Base-by-base conservation (phyloP, 2,888 invertebrate genomes). In the Pyrocoelia pectoralis region DNA sequence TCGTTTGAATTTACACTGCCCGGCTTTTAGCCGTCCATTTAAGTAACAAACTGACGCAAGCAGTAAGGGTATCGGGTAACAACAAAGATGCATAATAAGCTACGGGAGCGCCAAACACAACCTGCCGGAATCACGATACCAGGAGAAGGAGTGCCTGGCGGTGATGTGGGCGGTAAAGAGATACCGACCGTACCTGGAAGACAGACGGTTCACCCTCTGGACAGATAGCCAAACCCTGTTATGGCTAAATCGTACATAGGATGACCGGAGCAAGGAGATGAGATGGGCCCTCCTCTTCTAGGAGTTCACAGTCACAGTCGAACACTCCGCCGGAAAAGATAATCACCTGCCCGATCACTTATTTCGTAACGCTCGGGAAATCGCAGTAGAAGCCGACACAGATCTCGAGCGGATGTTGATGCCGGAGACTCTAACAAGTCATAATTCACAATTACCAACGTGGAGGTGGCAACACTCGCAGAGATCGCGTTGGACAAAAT, bases 131-230 rank as follows among this genome's bases (percentile, higher is more conserved):
- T 12, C 33, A 15, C n/a, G n/a, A 38, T 73, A 70, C 49, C 73
- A 74, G 50, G 56, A 74, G 38, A 70, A 68, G 43, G 73, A 75
- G 53, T 70, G 68, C 18, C 50, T 70, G 1, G 70, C 73, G 0
- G 64, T 70, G 0, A 55, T 74, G 2, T 74, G 71, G 73, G 73
- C 69, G 1, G 49, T 69, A 5, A 68, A 69, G 17, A 61, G 63
- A 1, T 74, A 70, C 41, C 59, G 72, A 0, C 69, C 67, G 0
- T 70, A 68, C 33, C 57, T 73, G 71, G 24, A 24, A 3, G 24
- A n/a, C n/a, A n/a, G n/a, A n/a, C n/a, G n/a, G n/a, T n/a, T n/a
- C n/a, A n/a, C n/a, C n/a, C n/a, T n/a, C n/a, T n/a, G n/a, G n/a
- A n/a, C n/a, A n/a, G n/a, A n/a, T n/a, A n/a, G n/a, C n/a, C n/a